Evolutionary conservation across 2,888 invertebrate species (phyloP).

Genomic region (Himalopsyche tibetana): DNA sequence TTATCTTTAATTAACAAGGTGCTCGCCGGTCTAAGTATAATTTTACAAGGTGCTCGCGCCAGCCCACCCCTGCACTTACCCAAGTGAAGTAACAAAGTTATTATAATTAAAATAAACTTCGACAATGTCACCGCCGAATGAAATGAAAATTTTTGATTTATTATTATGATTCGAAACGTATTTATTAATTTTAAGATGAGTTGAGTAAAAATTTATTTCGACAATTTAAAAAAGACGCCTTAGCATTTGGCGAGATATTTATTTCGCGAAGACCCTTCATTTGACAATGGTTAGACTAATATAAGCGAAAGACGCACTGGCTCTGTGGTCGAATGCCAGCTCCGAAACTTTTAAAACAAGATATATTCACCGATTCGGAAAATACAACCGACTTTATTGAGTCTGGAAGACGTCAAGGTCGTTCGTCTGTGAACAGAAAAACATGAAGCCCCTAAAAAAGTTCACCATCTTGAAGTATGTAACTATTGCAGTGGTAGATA

Average conservation of each 20-base stretch:
- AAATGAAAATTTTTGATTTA: too few relatives aligned
- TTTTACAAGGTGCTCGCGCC: too few relatives aligned
- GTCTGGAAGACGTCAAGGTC: slow-evolving; percentile 49
- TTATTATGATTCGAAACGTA: too few relatives aligned
- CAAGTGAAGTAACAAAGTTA: too few relatives aligned
- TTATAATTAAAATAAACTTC: too few relatives aligned
- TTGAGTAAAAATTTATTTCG: too few relatives aligned
- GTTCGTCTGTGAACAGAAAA: slow-evolving; percentile 49
- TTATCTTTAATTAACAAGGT: too few relatives aligned
- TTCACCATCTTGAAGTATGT: neutral
- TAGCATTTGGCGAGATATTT: neutral
- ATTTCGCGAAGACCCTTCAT: neutral
- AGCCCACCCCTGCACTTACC: too few relatives aligned
- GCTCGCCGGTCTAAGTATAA: too few relatives aligned
- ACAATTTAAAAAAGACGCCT: too few relatives aligned
- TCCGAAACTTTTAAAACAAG: slow-evolving; percentile 2
- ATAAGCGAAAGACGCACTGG: neutral
- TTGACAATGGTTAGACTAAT: slow-evolving; percentile 14
- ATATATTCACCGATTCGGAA: slow-evolving; percentile 20
- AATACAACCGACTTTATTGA: slow-evolving; percentile 13
- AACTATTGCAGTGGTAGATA: neutral
- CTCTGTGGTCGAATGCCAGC: neutral
- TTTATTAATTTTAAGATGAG: too few relatives aligned
- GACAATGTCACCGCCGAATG: too few relatives aligned
- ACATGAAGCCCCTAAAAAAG: slow-evolving; percentile 45